Conservation (phyloP, 2,797 vertebrate species). For the Eulemur rubriventer region DNA sequence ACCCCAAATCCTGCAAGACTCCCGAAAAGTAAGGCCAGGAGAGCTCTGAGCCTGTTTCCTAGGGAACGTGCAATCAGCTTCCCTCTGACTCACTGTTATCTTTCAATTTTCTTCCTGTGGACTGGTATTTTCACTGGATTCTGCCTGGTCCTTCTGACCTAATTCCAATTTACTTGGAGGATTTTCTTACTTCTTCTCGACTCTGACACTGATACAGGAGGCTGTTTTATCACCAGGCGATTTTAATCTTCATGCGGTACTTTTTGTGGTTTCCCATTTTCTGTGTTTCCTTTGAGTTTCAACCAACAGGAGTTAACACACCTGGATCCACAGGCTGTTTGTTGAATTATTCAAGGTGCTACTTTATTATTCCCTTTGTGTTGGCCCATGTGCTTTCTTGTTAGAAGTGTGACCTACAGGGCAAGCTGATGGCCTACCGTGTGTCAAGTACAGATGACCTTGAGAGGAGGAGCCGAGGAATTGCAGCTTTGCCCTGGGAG, state of each 20-base stretch:
- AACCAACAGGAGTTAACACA: background rate
- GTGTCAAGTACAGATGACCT: background rate
- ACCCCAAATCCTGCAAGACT: background rate
- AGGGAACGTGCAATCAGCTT: background rate
- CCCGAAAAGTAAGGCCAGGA: background rate
- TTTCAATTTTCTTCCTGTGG: conserved; percentile 1
- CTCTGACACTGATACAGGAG: background rate
- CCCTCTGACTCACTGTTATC: background rate
- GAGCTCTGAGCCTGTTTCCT: background rate
- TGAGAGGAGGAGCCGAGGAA: background rate
- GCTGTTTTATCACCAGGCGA: conserved; percentile 40
- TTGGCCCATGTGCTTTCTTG: background rate
- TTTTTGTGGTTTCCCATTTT: conserved; percentile 29
- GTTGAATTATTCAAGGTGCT: conserved; percentile 50
- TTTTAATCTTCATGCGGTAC: conserved; percentile 47
- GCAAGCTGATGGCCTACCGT: conserved; percentile 11
- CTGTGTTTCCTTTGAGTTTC: conserved; percentile 32
- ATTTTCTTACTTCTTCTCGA: conserved; percentile 57
- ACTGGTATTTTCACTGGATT: background rate
- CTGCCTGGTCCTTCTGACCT: background rate
- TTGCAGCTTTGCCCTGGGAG: background rate
- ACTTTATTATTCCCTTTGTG: background rate
- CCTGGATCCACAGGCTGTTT: background rate
- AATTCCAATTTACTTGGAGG: conserved; percentile 48
- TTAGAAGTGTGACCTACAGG: background rate